phyloP scores from a whole-genome alignment of 2,797 vertebrate species.

The Tokudaia muenninki region DNA sequence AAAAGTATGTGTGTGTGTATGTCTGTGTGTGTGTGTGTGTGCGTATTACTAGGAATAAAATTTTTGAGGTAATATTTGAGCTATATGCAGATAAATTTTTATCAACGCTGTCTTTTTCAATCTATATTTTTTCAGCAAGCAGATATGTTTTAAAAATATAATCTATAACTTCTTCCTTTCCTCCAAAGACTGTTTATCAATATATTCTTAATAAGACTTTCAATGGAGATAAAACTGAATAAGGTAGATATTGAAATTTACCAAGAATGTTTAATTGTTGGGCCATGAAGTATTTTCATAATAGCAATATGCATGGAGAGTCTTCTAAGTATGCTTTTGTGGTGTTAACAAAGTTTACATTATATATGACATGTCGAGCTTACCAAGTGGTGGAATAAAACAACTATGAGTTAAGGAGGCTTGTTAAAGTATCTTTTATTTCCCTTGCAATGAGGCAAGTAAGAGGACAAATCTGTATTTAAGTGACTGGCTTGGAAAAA shows the following conservation, averaged over 20 bases:
- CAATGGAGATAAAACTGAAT: conserved; percentile 39
- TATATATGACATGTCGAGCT: not conserved
- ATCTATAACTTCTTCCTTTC: conserved; percentile 1
- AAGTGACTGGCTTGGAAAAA: not conserved
- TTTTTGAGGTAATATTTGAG: conserved; percentile 59
- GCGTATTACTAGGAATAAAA: conserved; percentile 9
- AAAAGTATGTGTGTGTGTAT: not conserved
- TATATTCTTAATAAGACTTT: conserved; percentile 53
- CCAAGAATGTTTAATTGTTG: not conserved
- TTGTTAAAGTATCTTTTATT: no score
- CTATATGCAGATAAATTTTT: conserved; percentile 34
- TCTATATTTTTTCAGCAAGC: conserved; percentile 37
- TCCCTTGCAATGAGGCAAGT: not conserved
- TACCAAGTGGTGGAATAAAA: not conserved
- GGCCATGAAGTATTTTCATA: not conserved
- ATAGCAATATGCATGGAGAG: not conserved
- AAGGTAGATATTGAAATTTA: not conserved
- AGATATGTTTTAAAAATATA: conserved; percentile 67
- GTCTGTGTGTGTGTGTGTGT: not conserved
- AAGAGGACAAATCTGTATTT: conserved; percentile 3
- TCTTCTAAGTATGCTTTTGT: not conserved
- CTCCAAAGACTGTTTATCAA: not conserved
- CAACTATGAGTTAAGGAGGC: not conserved
- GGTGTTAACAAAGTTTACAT: not conserved
- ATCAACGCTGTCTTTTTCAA: conserved; percentile 52